Percentiles rank a stretch among this genome's conserved stretches.
Conservation (phyloP, 2,797 vertebrate species). For the Heteromormyrus szaboi region DNA sequence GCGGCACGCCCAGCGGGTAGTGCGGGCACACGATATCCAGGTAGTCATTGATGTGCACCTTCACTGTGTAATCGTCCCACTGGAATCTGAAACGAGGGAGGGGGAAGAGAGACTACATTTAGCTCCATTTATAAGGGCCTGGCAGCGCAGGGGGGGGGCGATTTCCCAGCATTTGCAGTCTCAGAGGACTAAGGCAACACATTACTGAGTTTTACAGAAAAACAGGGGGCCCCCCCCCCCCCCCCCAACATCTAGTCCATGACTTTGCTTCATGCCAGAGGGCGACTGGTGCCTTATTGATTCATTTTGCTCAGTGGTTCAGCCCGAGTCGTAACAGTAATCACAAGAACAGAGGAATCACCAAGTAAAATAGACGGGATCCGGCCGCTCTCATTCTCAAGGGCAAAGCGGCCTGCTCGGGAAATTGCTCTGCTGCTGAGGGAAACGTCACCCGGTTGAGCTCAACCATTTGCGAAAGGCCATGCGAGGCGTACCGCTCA, state of each 20-base stretch:
- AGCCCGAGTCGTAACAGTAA: background rate
- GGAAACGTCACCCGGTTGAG: background rate
- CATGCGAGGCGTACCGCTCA: background rate
- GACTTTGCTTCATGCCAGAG: background rate
- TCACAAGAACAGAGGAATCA: background rate
- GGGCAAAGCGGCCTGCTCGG: background rate
- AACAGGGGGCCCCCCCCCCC: background rate
- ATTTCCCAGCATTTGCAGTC: background rate
- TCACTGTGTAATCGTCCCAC: constrained; percentile 63
- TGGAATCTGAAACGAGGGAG: constrained; percentile 62
- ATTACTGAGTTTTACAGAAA: background rate
- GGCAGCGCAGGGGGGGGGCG: no score
- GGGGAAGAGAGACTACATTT: constrained; percentile 19
- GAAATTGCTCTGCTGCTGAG: background rate
- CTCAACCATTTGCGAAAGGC: background rate
- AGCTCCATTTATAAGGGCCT: background rate
- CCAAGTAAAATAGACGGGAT: background rate
- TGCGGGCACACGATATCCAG: constrained; percentile 92
- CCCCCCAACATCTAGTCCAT: background rate
- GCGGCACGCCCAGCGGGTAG: constrained; percentile 70
- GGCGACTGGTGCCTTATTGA: background rate
- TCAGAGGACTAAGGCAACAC: background rate
- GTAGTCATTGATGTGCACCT: constrained; percentile 83
- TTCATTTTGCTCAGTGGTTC: background rate
- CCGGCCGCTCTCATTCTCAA: background rate